These are phyloP conservation scores for Montipora capitata DNA, from an alignment of 92 coral and sea anemone species.

Conservation along the genomic window DNA sequence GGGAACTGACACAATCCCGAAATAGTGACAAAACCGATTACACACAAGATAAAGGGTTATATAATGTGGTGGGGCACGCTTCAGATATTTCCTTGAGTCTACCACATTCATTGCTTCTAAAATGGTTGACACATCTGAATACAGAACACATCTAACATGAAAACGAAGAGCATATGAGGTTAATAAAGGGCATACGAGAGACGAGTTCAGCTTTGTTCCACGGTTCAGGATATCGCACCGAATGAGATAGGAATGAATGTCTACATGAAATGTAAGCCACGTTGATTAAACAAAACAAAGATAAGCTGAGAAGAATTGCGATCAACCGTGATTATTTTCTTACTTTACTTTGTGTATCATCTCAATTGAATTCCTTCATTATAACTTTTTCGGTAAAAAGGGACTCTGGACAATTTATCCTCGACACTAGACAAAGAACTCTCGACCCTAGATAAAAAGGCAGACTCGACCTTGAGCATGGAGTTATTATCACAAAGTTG, in stretches of 20 bases:
- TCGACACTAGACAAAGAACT: no score
- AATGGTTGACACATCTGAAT: not conserved
- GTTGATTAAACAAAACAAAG: no score
- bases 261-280: no score
- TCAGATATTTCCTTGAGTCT: not conserved
- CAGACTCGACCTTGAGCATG: no score
- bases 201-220: not conserved
- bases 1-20: not conserved
- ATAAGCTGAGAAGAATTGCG: no score
- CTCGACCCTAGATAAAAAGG: no score
- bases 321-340: no score
- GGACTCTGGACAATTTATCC: no score
- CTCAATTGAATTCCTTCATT: no score
- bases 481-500: no score
- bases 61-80: conserved; percentile 1
- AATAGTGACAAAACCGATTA: not conserved
- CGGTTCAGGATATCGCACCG: not conserved
- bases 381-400: no score
- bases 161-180: not conserved
- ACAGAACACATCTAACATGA: not conserved
- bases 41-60: not conserved
- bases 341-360: no score
- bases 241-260: not conserved
- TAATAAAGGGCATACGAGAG: not conserved
- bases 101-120: not conserved